phyloP scores from a whole-genome alignment of 30 jellyfish, hydroid and myxozoan species.

The Pelagia noctiluca region DNA sequence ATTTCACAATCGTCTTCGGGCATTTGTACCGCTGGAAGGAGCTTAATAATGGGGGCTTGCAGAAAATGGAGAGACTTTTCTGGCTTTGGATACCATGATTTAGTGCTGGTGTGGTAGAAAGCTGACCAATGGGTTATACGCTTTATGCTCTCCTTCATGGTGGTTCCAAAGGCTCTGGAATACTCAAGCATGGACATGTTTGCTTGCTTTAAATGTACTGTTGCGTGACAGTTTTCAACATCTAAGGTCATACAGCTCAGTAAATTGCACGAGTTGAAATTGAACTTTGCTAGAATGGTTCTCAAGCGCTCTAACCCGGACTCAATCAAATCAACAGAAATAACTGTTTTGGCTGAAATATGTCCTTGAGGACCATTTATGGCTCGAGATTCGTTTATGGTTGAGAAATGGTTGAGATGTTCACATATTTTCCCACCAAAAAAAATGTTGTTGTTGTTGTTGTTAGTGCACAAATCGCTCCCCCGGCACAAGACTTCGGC shows the following conservation, averaged over 20 bases:
- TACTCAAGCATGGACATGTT: too few species aligned
- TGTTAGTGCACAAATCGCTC: slow-evolving; percentile 2
- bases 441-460: not conserved
- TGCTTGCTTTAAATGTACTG: too few species aligned
- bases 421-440: not conserved
- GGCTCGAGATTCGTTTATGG: too few species aligned
- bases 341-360: too few species aligned
- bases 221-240: too few species aligned
- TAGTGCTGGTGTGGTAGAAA: slow-evolving; percentile 17
- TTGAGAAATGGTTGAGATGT: not conserved
- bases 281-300: too few species aligned
- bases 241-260: too few species aligned
- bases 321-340: too few species aligned
- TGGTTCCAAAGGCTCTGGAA: slow-evolving; percentile 20
- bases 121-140: not conserved
- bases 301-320: too few species aligned
- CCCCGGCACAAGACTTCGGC: not conserved
- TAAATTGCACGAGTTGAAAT: too few species aligned
- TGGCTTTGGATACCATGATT: slow-evolving; percentile 27
- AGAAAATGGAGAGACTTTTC: slow-evolving; percentile 1
- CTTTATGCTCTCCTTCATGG: slow-evolving; percentile 37
- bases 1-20: not conserved
- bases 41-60: too few species aligned
- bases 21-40: slow-evolving; percentile 1
- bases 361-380: too few species aligned